These are phyloP conservation scores for Columba janthina DNA, from an alignment of 2,113 vertebrate species.

Conservation along the genomic window DNA sequence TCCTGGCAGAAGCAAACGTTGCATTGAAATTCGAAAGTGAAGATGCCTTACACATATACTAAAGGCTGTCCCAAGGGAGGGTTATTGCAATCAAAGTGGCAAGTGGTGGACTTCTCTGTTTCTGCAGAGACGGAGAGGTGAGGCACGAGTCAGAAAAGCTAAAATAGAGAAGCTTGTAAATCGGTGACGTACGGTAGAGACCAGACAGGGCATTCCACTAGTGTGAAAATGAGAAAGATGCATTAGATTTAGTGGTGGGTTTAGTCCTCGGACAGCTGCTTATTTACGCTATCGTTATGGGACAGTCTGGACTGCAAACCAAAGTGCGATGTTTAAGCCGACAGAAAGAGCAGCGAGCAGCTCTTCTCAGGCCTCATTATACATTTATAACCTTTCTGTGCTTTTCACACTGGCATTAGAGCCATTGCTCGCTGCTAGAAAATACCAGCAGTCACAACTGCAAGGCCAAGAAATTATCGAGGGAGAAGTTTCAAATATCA, in stretches of 20 bases:
- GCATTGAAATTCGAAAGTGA: not conserved
- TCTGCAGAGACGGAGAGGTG: not conserved
- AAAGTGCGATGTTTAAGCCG: not conserved
- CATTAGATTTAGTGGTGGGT: not conserved
- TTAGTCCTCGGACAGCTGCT: not conserved
- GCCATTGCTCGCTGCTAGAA: not conserved
- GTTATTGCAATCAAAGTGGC: rapidly evolving
- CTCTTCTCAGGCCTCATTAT: not conserved
- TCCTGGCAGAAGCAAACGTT: not conserved
- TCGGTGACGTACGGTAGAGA: not conserved
- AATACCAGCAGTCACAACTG: not conserved
- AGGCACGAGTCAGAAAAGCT: not conserved
- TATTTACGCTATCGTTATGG: not conserved
- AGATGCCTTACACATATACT: not conserved
- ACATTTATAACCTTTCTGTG: not conserved
- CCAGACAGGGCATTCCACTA: not conserved
- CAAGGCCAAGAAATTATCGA: not conserved
- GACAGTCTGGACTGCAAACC: not conserved
- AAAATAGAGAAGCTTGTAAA: not conserved
- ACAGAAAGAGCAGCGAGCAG: not conserved
- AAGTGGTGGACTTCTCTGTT: not conserved
- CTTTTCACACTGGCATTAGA: not conserved
- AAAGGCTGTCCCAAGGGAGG: not conserved
- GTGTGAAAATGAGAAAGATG: not conserved
- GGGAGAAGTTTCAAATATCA: not conserved